Percentiles rank a stretch among this genome's conserved stretches.
phyloP scores from a whole-genome alignment of 2,888 invertebrate species.

The Antheraea yamamai region DNA sequence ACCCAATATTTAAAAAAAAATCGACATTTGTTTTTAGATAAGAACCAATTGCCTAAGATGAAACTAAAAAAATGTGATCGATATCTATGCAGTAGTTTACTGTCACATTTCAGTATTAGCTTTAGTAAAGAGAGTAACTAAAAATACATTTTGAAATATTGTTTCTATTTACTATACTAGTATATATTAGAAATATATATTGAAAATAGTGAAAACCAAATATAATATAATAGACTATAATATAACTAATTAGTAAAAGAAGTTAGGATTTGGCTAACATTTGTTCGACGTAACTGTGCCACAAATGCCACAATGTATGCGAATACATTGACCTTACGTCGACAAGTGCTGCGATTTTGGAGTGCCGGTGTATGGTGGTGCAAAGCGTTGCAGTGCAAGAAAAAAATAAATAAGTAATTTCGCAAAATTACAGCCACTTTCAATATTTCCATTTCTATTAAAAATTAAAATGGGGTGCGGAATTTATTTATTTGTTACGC shows the following conservation, averaged over 20 bases:
- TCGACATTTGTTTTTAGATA: no score
- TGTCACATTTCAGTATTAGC: no score
- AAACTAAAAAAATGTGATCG: no score
- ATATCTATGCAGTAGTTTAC: no score
- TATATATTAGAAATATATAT: neutral
- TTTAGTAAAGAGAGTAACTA: no score
- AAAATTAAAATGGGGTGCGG: no score
- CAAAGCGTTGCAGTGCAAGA: slow-evolving; percentile 29
- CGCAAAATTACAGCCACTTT: slow-evolving; percentile 16
- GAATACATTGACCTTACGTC: slow-evolving; percentile 64
- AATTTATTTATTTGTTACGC: no score
- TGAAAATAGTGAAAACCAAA: neutral
- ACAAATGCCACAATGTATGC: slow-evolving; percentile 48
- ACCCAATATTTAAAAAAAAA: no score
- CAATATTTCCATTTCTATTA: neutral
- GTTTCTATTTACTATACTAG: neutral
- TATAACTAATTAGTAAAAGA: slow-evolving; percentile 9
- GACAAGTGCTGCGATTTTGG: slow-evolving; percentile 49
- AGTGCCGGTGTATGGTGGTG: slow-evolving; percentile 30
- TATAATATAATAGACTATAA: neutral
- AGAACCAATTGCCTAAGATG: no score
- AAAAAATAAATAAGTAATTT: neutral
- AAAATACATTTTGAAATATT: neutral
- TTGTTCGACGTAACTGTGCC: slow-evolving; percentile 52
- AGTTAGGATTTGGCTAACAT: slow-evolving; percentile 29